Evolutionary conservation across 2,797 vertebrate genomes (phyloP), one percentile per base, ranked within the genome.

Genomic region (Karalla daura): DNA sequence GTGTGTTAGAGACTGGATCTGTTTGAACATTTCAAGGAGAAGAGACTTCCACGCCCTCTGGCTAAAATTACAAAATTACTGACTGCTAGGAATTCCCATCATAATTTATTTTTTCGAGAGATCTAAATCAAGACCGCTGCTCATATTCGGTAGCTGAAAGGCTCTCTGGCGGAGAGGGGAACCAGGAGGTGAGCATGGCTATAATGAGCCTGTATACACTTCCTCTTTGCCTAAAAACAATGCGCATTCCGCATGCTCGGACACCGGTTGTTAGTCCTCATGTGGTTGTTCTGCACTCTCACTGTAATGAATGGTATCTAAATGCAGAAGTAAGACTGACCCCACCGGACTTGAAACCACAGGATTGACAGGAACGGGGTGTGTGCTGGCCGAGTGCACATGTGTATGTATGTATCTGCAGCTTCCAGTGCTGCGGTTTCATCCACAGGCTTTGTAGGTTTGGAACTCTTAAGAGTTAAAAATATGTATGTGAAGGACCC

Each of bases 61-160:
- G 78, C 78, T 87, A 74, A 86, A 89, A 74, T 73, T 56, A 62
- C 78, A 49, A 86, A 88, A 85, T 88, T 67, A 87, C 85, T 65
- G 62, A 66, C 75, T 84, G 46, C 35, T 45, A 83, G 74, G 65
- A 80, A 84, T 80, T 76, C 65, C 69, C 76, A 59, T 73, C 20
- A 62, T 70, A 44, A 70, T 76, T 78, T 73, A 52, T 84, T 68
- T 68, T 82, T 66, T 80, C 63, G 24, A 5, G 2, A 7, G 18
- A 33, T 72, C 40, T 76, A 70, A 81, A 84, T 78, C 41, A 27
- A 78, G 72, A 69, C n/a, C n/a, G 3, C 15, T 37, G 36, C 33
- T 68, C 20, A 7, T 40, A 41, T 71, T n/a, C n/a, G n/a, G n/a
- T n/a, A 70, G 28, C 65, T 71, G 63, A 28, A 36, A 61, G 30